phyloP scores from a whole-genome alignment of 2,113 vertebrate species.

The Alligator mississippiensis region DNA sequence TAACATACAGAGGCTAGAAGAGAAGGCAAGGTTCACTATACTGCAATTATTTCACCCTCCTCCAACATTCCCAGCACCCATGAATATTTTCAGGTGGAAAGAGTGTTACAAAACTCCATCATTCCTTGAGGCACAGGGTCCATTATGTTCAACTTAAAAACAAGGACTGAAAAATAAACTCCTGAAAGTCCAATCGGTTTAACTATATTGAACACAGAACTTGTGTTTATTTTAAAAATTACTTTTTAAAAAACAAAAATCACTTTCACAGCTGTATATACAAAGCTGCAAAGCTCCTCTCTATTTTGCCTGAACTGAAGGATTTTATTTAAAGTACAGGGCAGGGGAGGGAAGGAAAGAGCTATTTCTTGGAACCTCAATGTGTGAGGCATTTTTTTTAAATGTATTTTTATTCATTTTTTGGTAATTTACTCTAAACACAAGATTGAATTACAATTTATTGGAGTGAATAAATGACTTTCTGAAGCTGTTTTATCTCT shows the following conservation, averaged over 20 bases:
- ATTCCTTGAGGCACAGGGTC: neutral
- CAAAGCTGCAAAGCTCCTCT: neutral
- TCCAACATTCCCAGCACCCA: neutral
- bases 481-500: conserved; percentile 15
- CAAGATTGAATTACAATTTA: neutral
- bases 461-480: neutral
- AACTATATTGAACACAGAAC: neutral
- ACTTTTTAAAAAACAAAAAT: neutral
- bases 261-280: neutral
- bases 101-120: neutral
- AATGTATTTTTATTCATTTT: neutral
- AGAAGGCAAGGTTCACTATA: neutral
- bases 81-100: accelerated
- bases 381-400: neutral
- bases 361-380: neutral
- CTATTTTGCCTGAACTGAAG: neutral
- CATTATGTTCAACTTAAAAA: neutral
- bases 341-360: neutral
- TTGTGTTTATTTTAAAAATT: neutral
- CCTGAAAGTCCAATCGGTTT: neutral
- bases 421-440: conserved; percentile 5
- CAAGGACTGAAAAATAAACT: neutral
- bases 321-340: neutral
- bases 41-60: neutral
- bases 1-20: neutral